Evolutionary conservation across 2,888 invertebrate genomes (phyloP).

Genomic region (Amblyjoppa fuscipennis): DNA sequence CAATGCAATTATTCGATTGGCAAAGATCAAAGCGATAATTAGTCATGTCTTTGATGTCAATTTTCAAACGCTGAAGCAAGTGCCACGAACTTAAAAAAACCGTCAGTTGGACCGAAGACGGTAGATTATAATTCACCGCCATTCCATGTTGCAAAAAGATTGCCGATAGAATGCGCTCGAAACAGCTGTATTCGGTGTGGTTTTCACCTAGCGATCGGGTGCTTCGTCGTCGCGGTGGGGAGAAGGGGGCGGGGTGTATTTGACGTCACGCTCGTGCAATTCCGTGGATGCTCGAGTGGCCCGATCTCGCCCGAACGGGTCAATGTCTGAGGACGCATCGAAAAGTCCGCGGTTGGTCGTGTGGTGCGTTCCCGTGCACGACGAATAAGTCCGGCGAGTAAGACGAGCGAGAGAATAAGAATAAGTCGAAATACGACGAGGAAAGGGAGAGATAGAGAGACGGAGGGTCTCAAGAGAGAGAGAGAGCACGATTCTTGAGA

Average conservation of each 20-base stretch:
- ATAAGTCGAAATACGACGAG: constrained; percentile 5
- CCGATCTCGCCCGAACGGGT: constrained; percentile 90
- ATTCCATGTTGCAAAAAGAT: background rate
- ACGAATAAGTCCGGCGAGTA: constrained; percentile 67
- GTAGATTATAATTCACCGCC: background rate
- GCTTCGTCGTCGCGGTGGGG: background rate
- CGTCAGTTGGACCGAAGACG: background rate
- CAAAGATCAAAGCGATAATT: background rate
- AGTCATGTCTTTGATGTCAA: background rate
- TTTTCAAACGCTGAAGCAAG: background rate
- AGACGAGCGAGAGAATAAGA: constrained; percentile 10
- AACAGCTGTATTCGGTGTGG: background rate
- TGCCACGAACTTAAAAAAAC: background rate
- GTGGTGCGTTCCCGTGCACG: constrained; percentile 85
- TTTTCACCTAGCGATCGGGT: constrained; percentile 9
- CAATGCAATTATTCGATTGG: background rate
- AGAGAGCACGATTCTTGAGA: background rate
- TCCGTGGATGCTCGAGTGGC: constrained; percentile 87
- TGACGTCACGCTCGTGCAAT: constrained; percentile 84
- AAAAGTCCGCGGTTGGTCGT: constrained; percentile 87
- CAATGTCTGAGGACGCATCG: constrained; percentile 89
- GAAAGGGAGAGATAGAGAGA: constrained; percentile 1
- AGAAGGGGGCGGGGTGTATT: constrained; percentile 68
- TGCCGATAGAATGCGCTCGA: constrained; percentile 3
- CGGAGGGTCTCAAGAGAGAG: background rate